Evolutionary conservation across 2,888 invertebrate species (phyloP), one percentile per base, ranked within the genome.

Genomic region (Cheilosia soror): DNA sequence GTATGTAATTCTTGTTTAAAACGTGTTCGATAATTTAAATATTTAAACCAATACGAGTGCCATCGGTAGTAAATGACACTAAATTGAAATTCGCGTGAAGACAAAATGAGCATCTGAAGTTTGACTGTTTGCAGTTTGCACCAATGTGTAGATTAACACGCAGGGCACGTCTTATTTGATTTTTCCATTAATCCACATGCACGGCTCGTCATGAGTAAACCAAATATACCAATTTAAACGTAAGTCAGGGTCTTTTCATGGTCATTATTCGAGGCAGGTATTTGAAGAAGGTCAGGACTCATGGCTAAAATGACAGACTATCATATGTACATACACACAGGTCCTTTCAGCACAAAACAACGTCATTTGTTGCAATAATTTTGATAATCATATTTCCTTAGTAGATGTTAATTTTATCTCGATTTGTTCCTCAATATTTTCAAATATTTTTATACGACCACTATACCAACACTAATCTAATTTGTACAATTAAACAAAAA

Each of bases 161-260:
- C 60, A 31, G 42, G 51, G 11, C 72, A 72, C 62, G 60, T 72
- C 29, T 27, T 0, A 0, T 27, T 4, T 20, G 20, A 13, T 20
- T 27, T 49, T 9, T n/a, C n/a, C 25, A 57, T 58, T 47, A 58
- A 71, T 58, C n/a, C 20, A 37, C 44, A 15, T 27, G 27, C 37
- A 37, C 7, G 15, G 11, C 4, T 2, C 20, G 13, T 5, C 5
- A 13, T 9, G 40, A 15, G 15, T 6, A 53, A 72, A 31, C 20
- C 15, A 62, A 72, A 40, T 11, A 51, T 5, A 51, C 13, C 51
- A 27, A 62, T 51, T 62, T 42, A 51, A 62, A 42, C 62, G 42
- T 62, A 51, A 72, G 53, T 72, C 72, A 72, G 42, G 62, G 72
- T 63, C 72, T 2, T 25, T n/a, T 31, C 51, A 62, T 62, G 51